These are phyloP conservation scores for Sanderia malayensis DNA, from an alignment of 30 jellyfish, hydroid and myxozoan species.

Conservation along the genomic window DNA sequence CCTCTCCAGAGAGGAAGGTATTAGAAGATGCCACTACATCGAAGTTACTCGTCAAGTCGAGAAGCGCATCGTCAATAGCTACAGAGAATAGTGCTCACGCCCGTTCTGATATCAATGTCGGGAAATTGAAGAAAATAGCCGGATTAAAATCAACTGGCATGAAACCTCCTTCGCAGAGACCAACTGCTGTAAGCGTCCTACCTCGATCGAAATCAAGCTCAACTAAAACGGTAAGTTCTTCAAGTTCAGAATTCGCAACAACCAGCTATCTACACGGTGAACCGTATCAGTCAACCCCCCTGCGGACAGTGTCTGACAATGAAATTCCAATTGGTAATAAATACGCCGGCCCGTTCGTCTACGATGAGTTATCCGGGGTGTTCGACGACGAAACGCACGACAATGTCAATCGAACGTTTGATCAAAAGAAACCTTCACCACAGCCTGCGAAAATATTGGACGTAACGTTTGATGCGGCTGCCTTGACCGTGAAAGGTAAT, in stretches of 20 bases:
- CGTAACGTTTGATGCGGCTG: not conserved
- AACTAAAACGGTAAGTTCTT: slow-evolving; percentile 26
- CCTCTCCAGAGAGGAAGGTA: not conserved
- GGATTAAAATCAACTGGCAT: not conserved
- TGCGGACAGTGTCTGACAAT: not conserved
- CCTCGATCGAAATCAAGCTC: slow-evolving; percentile 43
- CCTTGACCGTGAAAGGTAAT: no score
- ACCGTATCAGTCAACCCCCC: slow-evolving; percentile 60
- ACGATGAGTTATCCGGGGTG: slow-evolving; percentile 37
- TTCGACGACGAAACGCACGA: slow-evolving; percentile 17
- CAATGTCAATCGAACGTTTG: slow-evolving; percentile 5
- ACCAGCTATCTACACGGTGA: not conserved
- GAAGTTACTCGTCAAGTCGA: not conserved
- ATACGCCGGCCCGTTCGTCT: slow-evolving; percentile 18
- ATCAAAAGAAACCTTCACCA: not conserved
- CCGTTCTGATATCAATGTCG: not conserved
- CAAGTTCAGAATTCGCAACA: slow-evolving; percentile 49
- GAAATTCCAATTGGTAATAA: not conserved
- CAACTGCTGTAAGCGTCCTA: not conserved
- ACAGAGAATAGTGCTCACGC: not conserved
- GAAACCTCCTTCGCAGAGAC: not conserved
- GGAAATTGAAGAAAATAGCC: not conserved
- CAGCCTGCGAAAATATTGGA: not conserved
- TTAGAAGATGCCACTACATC: not conserved
- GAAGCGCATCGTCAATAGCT: slow-evolving; percentile 8